Evolutionary conservation across 1,140 invertebrate genomes (phyloP), one percentile per base, ranked within the genome.

Genomic region (Drosophila rhopaloa): DNA sequence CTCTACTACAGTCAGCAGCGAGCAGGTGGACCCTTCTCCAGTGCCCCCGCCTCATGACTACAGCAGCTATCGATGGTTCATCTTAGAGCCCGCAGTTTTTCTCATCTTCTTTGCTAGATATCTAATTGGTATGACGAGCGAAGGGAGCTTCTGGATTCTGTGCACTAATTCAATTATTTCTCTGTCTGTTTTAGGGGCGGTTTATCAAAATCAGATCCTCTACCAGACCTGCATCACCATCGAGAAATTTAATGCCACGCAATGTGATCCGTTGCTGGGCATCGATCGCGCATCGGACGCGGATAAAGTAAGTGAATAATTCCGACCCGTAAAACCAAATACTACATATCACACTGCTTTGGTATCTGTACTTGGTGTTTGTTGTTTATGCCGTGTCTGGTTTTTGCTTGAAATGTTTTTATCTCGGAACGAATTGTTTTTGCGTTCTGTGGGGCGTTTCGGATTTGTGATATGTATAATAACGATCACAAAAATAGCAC

Each of bases 1-100:
- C 14, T 61, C 61, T 8, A 19, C 70, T 24, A 19, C 46, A 19
- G n/a, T 43, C 29, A 3, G 48, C 35, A 62, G 57, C 46, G 37
- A 58, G 9, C 71, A 76, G 16, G 61, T 37, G 27, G 38, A 63
- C n/a, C 60, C 10, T 1, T n/a, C 19, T n/a, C 35, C 74, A 4
- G 51, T 59, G 7, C 24, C 44, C 13, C 13, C 38, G 14, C 16
- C 57, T 1, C 24, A 35, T 27, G 73, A 62, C 9, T 37, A 38
- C 27, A 65, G 7, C 19, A 53, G 44, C 55, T 68, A 68, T 11
- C 66, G 70, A 5, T 92, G 81, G 85, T 91, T 91, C 9, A 90
- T 92, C 53, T 65, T 92, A 58, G 91, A 92, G 51, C 91, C 91
- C 19, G 91, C 91, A 37, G 91, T 92, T 29, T 92, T 92, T 41